Conservation (phyloP, 2,113 vertebrate genomes). For the Sorex fumeus region DNA sequence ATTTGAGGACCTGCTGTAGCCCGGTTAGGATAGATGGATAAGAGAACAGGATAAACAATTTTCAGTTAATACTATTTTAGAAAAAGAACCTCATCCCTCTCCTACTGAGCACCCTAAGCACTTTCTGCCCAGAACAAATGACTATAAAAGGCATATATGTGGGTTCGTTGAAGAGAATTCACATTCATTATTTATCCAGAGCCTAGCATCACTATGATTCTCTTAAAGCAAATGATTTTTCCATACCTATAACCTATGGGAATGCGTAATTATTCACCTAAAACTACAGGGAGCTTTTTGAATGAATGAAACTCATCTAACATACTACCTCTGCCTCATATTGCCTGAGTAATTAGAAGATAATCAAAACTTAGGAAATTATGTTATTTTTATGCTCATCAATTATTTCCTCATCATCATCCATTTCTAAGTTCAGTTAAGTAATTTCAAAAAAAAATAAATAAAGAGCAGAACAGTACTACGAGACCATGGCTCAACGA, state of each 20-base stretch:
- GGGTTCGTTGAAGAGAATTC: not conserved
- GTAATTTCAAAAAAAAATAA: constrained; percentile 71
- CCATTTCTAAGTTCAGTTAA: constrained; percentile 68
- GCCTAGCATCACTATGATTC: not conserved
- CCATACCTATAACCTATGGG: not conserved
- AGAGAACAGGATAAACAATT: not conserved
- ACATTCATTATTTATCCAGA: not conserved
- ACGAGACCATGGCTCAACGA: constrained; percentile 71
- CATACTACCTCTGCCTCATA: constrained; percentile 33
- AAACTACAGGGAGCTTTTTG: constrained; percentile 38
- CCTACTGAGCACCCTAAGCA: not conserved
- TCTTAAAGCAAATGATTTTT: constrained; percentile 14
- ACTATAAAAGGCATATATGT: not conserved
- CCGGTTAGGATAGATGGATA: not conserved
- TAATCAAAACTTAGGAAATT: constrained; percentile 43
- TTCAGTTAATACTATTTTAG: not conserved
- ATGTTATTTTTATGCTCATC: constrained; percentile 17
- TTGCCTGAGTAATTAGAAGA: constrained; percentile 50
- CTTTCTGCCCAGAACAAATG: not conserved
- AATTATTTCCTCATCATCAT: constrained; percentile 47
- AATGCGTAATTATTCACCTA: not conserved
- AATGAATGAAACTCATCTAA: constrained; percentile 33
- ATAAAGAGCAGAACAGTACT: constrained; percentile 61
- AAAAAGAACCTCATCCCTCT: not conserved
- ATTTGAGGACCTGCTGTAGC: not conserved